Conservation (phyloP, 2,888 invertebrate genomes). For the Tetranychus truncatus region DNA sequence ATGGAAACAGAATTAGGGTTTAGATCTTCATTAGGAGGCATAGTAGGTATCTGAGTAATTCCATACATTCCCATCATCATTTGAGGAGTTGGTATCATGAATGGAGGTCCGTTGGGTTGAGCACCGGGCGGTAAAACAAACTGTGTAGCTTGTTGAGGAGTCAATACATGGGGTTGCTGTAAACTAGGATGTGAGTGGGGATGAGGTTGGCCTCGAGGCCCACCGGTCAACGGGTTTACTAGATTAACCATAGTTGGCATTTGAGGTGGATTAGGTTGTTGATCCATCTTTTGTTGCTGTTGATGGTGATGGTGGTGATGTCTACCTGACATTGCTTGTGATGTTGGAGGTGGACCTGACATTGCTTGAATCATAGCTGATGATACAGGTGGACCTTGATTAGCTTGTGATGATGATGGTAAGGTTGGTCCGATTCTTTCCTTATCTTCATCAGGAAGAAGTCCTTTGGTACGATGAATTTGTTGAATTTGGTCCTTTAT, state of each 20-base stretch:
- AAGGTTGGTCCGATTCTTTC: slow-evolving; percentile 36
- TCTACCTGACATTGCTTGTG: background rate
- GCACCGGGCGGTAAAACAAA: background rate
- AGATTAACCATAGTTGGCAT: slow-evolving; percentile 11
- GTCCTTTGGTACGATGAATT: slow-evolving; percentile 84
- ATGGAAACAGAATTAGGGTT: slow-evolving; percentile 29
- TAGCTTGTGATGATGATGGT: slow-evolving; percentile 1
- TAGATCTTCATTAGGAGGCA: slow-evolving; percentile 16
- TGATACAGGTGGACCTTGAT: background rate
- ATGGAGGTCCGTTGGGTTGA: slow-evolving; percentile 18
- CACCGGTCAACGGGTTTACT: background rate
- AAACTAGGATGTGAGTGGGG: background rate
- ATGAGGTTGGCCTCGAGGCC: background rate
- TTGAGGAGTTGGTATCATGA: slow-evolving; percentile 32
- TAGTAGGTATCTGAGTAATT: slow-evolving; percentile 32
- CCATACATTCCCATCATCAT: slow-evolving; percentile 38
- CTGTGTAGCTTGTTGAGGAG: background rate
- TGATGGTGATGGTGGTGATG: background rate
- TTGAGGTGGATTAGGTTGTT: slow-evolving; percentile 8
- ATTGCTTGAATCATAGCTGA: background rate
- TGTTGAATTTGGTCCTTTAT: slow-evolving; percentile 70
- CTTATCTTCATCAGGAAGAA: slow-evolving; percentile 83
- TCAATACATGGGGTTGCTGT: background rate
- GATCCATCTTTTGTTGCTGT: background rate
- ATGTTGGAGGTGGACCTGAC: background rate